phyloP scores from a whole-genome alignment of 2,797 vertebrate species.

The Oreortyx pictus region DNA sequence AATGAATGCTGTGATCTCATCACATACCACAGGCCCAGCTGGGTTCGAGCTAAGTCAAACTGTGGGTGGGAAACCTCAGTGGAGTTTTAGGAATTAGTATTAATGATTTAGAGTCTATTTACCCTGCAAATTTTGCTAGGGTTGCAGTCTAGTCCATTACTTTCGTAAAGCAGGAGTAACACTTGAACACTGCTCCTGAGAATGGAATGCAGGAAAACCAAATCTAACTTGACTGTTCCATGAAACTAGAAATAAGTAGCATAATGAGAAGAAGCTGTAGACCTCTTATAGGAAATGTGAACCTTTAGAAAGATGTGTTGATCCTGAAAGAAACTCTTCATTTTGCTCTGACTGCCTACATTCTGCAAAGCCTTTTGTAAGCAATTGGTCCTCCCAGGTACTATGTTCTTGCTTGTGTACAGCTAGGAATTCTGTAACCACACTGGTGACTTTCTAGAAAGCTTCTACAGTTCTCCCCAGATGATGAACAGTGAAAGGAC shows the following conservation, averaged over 20 bases:
- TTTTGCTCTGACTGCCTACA: neutral
- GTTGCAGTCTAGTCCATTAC: neutral
- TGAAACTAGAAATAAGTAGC: neutral
- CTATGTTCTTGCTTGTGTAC: accelerated
- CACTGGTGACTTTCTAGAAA: neutral
- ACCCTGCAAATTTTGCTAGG: neutral
- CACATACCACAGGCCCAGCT: neutral
- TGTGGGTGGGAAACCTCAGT: neutral
- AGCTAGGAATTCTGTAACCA: neutral
- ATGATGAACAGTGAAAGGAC: neutral
- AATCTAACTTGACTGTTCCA: neutral
- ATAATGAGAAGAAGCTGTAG: neutral
- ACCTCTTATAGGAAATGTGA: neutral
- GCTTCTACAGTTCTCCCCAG: neutral
- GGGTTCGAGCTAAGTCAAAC: neutral
- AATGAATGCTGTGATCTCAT: neutral
- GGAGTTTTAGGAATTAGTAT: neutral
- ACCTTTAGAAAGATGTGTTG: neutral
- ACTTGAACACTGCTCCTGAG: neutral
- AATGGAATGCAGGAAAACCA: neutral
- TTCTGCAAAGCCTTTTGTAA: neutral
- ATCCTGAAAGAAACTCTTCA: neutral
- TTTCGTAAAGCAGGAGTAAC: neutral
- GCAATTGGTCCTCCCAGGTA: neutral
- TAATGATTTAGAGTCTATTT: neutral